These are phyloP conservation scores for Rhinoderma darwinii DNA, from an alignment of 2,113 vertebrate genomes.

Conservation along the genomic window DNA sequence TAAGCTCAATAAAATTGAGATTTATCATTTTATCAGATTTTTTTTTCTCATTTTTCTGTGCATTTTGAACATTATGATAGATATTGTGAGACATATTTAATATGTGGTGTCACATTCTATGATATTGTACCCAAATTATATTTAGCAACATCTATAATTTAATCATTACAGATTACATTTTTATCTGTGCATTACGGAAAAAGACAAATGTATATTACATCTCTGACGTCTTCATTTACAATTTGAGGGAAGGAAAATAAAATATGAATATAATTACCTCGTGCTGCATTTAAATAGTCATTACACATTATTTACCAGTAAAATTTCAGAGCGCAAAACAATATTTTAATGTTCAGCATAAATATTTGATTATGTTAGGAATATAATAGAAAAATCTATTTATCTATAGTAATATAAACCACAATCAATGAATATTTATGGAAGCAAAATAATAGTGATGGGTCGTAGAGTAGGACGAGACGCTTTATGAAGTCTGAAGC, in stretches of 20 bases:
- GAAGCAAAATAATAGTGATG: not conserved
- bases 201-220: conserved; percentile 29
- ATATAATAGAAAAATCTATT: conserved; percentile 7
- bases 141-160: conserved; percentile 35
- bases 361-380: conserved; percentile 31
- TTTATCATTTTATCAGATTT: not conserved
- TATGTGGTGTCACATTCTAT: conserved; percentile 19
- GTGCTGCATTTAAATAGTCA: not conserved
- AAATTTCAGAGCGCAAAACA: not conserved
- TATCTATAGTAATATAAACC: not conserved
- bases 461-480: not conserved
- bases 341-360: conserved; percentile 26
- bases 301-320: conserved; percentile 34
- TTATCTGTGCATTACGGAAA: conserved; percentile 5
- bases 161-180: conserved; percentile 31
- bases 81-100: not conserved
- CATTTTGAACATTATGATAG: not conserved
- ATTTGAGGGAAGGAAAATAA: conserved; percentile 7
- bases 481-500: not conserved
- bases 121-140: conserved; percentile 26
- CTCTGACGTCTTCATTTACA: conserved; percentile 13
- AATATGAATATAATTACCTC: conserved; percentile 31
- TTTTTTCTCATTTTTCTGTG: not conserved
- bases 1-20: not conserved
- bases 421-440: conserved; percentile 32